Evolutionary conservation across 2,797 vertebrate genomes (phyloP), one percentile per base, ranked within the genome.

Genomic region (Sarcoramphus papa): DNA sequence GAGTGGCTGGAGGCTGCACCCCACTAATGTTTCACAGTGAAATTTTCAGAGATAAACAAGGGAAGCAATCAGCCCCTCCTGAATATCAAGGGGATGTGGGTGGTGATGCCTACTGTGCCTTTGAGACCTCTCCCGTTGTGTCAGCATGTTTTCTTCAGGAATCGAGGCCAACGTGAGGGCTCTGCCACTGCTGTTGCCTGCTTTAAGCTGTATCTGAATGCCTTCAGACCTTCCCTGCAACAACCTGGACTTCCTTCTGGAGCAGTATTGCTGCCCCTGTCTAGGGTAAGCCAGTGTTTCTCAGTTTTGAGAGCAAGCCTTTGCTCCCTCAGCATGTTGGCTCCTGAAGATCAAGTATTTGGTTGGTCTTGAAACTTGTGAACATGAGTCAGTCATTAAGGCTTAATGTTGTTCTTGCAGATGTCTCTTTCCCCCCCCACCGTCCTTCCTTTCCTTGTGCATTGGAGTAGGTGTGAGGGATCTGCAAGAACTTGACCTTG

Each of bases 41-140:
- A 67, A 18, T 28, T 50, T 69, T 80, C 86, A 14, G 67, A 21
- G 8, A 13, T 12, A 18, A 93, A 96, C 81, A 89, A 96, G 86
- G 83, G 85, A 73, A 69, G 90, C 90, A 97, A 87, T 89, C 94
- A 95, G 78, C 85, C 72, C 90, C 92, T 91, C 60, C 54, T 75
- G 93, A 40, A n/a, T 7, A 31, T 9, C 1, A 6, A 31, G 41
- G 64, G 47, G 68, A 7, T 18, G 94, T 94, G 92, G 93, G 95
- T 76, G 93, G 83, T 10, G 69, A 50, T 59, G 54, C 96, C 83
- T 67, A 74, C 94, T 0, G 86, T 68, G 95, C 86, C 63, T 97
- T 95, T 92, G 64, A 96, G 72, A 28, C 72, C 50, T 69, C 30
- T 67, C 53, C 56, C 0, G 3, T 24, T 76, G 53, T 79, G 57